phyloP scores from a whole-genome alignment of 2,113 vertebrate species.

The Eretmochelys imbricata region DNA sequence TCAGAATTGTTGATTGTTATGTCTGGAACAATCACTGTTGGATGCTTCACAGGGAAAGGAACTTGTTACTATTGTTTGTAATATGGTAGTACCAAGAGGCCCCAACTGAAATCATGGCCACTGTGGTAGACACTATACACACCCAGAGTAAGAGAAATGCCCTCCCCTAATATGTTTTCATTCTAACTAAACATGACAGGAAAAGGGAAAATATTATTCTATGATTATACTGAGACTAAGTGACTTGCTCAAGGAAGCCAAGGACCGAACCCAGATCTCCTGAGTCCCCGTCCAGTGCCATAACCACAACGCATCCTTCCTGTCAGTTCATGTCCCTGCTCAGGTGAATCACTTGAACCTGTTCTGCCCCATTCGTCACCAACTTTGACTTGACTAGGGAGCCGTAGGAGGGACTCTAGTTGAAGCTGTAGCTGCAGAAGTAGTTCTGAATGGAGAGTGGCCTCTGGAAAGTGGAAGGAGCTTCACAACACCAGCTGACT shows the following conservation, averaged over 20 bases:
- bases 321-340: background rate
- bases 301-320: background rate
- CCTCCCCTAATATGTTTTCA: background rate
- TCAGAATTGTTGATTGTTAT: background rate
- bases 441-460: slow-evolving; percentile 11
- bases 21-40: background rate
- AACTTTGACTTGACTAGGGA: slow-evolving; percentile 28
- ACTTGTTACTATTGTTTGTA: background rate
- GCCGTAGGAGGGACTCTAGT: slow-evolving; percentile 5
- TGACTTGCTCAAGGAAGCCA: slow-evolving; percentile 6
- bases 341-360: slow-evolving; percentile 2
- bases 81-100: background rate
- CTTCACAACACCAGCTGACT: slow-evolving; percentile 14
- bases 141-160: background rate
- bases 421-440: slow-evolving; percentile 37
- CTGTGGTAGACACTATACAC: no score
- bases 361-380: background rate
- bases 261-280: background rate
- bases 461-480: slow-evolving; percentile 11
- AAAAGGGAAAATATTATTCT: background rate
- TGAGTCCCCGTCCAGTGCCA: background rate
- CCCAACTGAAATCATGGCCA: background rate
- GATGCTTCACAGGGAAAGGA: background rate
- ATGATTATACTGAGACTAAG: background rate
- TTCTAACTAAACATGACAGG: background rate